Evolutionary conservation across 1,140 invertebrate species (phyloP), one percentile per base, ranked within the genome.

Genomic region (Drosophila pachea): DNA sequence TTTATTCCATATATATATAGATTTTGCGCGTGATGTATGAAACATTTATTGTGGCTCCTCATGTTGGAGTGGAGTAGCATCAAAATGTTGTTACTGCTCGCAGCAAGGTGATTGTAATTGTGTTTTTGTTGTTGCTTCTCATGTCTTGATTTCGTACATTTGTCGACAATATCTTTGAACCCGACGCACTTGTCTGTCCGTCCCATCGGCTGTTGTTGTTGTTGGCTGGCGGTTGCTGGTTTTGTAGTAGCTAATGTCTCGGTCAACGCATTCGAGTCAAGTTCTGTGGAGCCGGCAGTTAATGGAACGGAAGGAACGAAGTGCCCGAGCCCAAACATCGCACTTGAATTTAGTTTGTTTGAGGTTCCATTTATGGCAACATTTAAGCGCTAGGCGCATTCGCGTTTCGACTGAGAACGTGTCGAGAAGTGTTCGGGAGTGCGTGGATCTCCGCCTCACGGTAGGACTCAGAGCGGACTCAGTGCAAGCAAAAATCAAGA

Each of bases 181-280:
- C 64, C 71, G 60, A 75, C 74, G 77, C 73, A 67, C 74, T 75
- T 58, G 52, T 67, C 61, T 63, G 66, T 68, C 74, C 52, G 61
- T 82, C 60, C 66, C 76, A 78, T 55, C 45, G 29, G 16, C 12
- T 14, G 38, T 62, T 62, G 49, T 14, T 38, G 38, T n/a, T 42
- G 29, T 32, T 61, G 53, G n/a, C n/a, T 29, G 4, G 38, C 31
- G 29, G 48, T 50, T 52, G 38, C 8, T 38, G 38, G n/a, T 43
- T 12, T 35, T 62, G 54, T 83, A 49, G 62, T 76, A 61, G 77
- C 68, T 86, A 77, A 81, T 75, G 81, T 86, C 81, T 86, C 81
- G 82, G 81, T 86, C 82, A 86, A 72, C 74, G 82, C 70, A 77
- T 74, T 76, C 76, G 73, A 86, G 82, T 86, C 82, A 77, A 86